These are phyloP conservation scores for Amiota mariae DNA, from an alignment of 2,888 invertebrate species.

Conservation along the genomic window DNA sequence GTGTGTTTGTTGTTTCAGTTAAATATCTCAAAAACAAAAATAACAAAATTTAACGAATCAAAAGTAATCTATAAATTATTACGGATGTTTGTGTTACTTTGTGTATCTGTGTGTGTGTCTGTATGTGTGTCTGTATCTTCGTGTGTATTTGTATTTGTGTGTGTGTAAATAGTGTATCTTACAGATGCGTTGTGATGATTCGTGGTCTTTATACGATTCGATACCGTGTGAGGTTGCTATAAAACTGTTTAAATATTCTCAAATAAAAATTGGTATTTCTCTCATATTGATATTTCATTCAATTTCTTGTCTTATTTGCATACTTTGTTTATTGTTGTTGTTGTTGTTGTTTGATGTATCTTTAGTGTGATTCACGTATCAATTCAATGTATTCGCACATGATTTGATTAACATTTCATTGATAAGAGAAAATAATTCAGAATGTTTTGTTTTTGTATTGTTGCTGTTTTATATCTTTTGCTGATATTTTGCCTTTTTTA, in stretches of 20 bases:
- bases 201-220: constrained; percentile 9
- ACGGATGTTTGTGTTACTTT: constrained; percentile 17
- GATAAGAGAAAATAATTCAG: constrained; percentile 64
- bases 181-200: constrained; percentile 21
- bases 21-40: constrained; percentile 28
- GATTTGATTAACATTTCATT: constrained; percentile 21
- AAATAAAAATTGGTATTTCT: neutral
- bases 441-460: neutral
- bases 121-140: constrained; percentile 9
- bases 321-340: neutral
- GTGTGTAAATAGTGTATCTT: neutral
- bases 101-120: neutral
- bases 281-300: constrained; percentile 3
- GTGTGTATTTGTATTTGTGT: constrained; percentile 1
- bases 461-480: constrained; percentile 27
- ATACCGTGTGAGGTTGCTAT: constrained; percentile 11
- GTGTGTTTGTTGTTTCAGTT: constrained; percentile 38
- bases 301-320: neutral
- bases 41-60: constrained; percentile 12
- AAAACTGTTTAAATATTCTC: constrained; percentile 14
- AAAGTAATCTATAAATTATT: constrained; percentile 17
- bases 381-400: constrained; percentile 2
- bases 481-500: constrained; percentile 53
- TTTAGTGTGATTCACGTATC: constrained; percentile 6
- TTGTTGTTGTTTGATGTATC: neutral